Evolutionary conservation across 1,140 invertebrate genomes (phyloP).

Genomic region (Lasioglossum albipes): DNA sequence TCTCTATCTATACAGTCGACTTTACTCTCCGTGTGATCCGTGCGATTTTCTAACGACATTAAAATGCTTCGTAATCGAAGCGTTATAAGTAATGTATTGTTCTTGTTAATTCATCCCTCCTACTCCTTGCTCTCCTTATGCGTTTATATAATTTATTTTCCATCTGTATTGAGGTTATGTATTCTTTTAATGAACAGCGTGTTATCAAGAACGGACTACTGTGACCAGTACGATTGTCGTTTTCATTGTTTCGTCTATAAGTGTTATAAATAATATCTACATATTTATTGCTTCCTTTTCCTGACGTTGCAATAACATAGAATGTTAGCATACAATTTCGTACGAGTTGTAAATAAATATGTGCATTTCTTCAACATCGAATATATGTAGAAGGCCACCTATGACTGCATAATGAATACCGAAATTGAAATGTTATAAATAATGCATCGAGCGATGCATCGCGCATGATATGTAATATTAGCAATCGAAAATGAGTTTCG

Average conservation of each 20-base stretch:
- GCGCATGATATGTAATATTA: not conserved
- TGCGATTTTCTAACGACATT: not conserved
- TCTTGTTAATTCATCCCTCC: not conserved
- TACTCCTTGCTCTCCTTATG: no score
- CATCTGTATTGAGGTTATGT: conserved; percentile 18
- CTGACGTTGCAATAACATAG: not conserved
- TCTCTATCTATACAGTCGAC: not conserved
- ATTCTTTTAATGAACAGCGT: not conserved
- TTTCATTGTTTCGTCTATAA: not conserved
- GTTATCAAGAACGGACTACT: not conserved
- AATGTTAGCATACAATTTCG: not conserved
- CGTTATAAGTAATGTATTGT: not conserved
- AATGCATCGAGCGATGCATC: not conserved
- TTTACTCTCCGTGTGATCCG: no score
- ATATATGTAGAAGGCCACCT: conserved; percentile 17
- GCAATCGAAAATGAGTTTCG: not conserved
- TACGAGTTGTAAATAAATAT: not conserved
- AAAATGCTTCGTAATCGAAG: not conserved
- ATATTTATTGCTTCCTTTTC: no score
- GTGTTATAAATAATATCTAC: not conserved
- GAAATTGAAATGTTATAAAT: not conserved
- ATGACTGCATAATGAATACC: not conserved
- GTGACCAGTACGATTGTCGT: not conserved
- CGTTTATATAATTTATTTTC: not conserved
- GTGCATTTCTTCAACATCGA: not conserved